Conservation (phyloP, 2,113 vertebrate genomes). For the Propithecus coquereli region DNA sequence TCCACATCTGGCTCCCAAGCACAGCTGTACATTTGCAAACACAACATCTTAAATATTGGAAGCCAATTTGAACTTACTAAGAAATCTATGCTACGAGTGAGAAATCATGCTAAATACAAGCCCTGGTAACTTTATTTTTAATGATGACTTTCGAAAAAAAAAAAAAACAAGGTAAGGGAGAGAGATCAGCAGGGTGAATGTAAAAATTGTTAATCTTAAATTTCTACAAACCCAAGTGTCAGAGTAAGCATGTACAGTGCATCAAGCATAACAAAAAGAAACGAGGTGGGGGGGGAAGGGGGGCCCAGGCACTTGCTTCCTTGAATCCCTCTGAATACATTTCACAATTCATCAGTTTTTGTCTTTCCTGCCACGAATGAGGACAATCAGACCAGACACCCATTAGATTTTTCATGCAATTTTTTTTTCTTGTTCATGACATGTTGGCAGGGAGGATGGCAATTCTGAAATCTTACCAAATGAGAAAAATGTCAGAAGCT, state of each 20-base stretch:
- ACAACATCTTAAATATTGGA: constrained; percentile 58
- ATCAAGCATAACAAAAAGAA: constrained; percentile 89
- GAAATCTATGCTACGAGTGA: constrained; percentile 69
- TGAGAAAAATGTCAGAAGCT: constrained; percentile 98
- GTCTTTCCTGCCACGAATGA: constrained; percentile 99
- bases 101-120: constrained; percentile 76
- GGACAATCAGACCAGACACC: constrained; percentile 99
- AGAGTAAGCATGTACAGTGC: constrained; percentile 85
- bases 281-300: constrained; percentile 85
- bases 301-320: constrained; percentile 95
- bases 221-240: constrained; percentile 88
- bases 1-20: constrained; percentile 27
- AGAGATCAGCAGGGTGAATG: constrained; percentile 83
- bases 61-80: constrained; percentile 75
- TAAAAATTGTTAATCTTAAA: constrained; percentile 88
- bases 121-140: constrained; percentile 84
- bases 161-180: constrained; percentile 25
- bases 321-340: constrained; percentile 99
- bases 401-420: constrained; percentile 99
- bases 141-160: constrained; percentile 78
- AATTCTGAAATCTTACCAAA: constrained; percentile 99
- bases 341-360: constrained; percentile 99
- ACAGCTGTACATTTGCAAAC: constrained; percentile 54
- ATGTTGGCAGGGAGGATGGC: constrained; percentile 98
- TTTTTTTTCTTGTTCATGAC: constrained; percentile 94